Evolutionary conservation across 2,797 vertebrate genomes (phyloP), one percentile per base, ranked within the genome.

Genomic region (Sitta carolinensis): DNA sequence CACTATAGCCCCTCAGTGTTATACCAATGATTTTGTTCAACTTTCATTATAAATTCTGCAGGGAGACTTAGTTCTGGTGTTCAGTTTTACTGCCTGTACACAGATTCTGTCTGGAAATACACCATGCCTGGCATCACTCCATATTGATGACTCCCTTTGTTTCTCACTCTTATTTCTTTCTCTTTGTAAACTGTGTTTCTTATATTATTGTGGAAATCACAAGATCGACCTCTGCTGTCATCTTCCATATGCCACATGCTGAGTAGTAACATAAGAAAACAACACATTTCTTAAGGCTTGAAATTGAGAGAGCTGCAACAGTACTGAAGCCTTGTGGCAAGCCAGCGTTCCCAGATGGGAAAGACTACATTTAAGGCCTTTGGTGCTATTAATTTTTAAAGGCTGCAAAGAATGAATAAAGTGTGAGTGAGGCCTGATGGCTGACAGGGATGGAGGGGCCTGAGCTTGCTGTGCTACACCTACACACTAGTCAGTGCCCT

Each of bases 231-330:
- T 88, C 79, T 81, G 47, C 76, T 93, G 69, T 88, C 76, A 66
- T 87, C 73, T 96, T 92, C 83, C 84, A 75, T 92, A 80, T 83
- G 76, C 64, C 75, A 68, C 58, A 42, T 83, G 70, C 91, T 89
- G 78, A 90, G 81, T 48, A 85, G 67, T 57, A 89, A 70, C 50
- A 50, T 80, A 77, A 82, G 67, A 94, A 84, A 76, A 30, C 67
- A 85, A 40, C 66, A 50, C 45, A 87, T 82, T 92, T 94, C 43
- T 72, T 27, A 55, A 82, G 50, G 32, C 45, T 92, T 82, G 76
- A 87, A 57, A 73, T 13, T 50, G 59, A 67, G 48, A 87, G 25
- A 94, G 48, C 25, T 48, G 32, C 50, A 85, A 72, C 48, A 64
- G 45, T 90, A 88, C 8, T 42, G 72, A 84, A 90, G 78, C 57